Percentiles rank a stretch among this genome's conserved stretches.
phyloP scores from a whole-genome alignment of 2,113 vertebrate species.

The Microcebus lehilahytsara region DNA sequence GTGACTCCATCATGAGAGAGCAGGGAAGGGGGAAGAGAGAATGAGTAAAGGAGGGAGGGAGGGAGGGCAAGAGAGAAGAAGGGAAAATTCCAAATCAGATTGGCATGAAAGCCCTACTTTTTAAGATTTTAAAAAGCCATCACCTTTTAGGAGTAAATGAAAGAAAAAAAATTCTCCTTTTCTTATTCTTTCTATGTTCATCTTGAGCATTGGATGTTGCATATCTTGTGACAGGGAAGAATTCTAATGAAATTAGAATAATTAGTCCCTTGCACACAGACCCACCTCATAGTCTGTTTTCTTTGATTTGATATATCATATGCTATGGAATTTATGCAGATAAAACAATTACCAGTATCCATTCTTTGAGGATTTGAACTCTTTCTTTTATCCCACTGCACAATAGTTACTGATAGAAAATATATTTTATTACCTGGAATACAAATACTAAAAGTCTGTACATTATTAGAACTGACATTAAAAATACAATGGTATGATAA shows the following conservation, averaged over 20 bases:
- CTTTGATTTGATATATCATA: constrained; percentile 15
- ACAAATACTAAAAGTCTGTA: constrained; percentile 24
- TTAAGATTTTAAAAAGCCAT: constrained; percentile 7
- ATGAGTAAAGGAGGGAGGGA: neutral
- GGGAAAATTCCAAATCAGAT: constrained; percentile 62
- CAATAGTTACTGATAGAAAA: constrained; percentile 36
- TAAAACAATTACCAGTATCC: constrained; percentile 22
- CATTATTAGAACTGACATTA: neutral
- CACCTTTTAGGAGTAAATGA: constrained; percentile 56
- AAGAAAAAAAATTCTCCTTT: constrained; percentile 22
- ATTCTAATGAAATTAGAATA: constrained; percentile 73
- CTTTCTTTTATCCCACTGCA: neutral
- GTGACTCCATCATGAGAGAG: constrained; percentile 44
- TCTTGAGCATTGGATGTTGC: constrained; percentile 69
- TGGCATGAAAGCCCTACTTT: constrained; percentile 62
- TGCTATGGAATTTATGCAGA: neutral
- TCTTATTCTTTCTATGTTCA: constrained; percentile 64
- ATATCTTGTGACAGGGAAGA: constrained; percentile 55
- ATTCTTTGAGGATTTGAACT: constrained; percentile 26
- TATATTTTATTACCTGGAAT: constrained; percentile 2
- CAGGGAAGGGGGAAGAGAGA: neutral
- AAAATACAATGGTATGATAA: neutral
- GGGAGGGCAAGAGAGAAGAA: neutral
- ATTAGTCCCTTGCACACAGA: constrained; percentile 33
- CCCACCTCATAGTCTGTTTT: constrained; percentile 3